phyloP scores from a whole-genome alignment of 2,888 invertebrate species.

The Phoenoteleia sp. region DNA sequence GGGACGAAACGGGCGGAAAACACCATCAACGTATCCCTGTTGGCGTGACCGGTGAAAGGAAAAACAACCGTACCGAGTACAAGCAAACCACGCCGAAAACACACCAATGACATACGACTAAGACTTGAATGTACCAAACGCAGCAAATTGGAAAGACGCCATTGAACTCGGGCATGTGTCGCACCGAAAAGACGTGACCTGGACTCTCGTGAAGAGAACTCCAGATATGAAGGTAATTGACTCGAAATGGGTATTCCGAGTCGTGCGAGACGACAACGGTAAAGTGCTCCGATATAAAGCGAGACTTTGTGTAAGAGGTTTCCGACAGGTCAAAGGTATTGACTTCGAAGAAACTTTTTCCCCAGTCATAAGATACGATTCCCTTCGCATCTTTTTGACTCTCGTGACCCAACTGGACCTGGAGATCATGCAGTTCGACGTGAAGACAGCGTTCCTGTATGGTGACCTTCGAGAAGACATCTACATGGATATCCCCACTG shows the following conservation, averaged over 20 bases:
- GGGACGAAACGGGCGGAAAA: no score
- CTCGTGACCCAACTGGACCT: not conserved
- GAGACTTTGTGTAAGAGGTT: constrained; percentile 59
- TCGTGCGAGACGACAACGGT: constrained; percentile 55
- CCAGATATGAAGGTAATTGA: constrained; percentile 47
- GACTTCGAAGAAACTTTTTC: constrained; percentile 62
- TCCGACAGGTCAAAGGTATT: constrained; percentile 40
- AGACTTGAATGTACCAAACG: constrained; percentile 24
- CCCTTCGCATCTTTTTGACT: constrained; percentile 12
- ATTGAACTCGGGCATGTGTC: constrained; percentile 38
- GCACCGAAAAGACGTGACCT: constrained; percentile 47
- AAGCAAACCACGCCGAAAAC: constrained; percentile 1
- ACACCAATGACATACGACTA: constrained; percentile 33
- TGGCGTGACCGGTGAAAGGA: no score
- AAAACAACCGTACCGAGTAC: no score
- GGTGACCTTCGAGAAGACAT: constrained; percentile 36
- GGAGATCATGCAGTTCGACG: constrained; percentile 41
- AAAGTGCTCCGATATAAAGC: constrained; percentile 48
- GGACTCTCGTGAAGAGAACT: constrained; percentile 43
- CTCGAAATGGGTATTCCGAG: constrained; percentile 70
- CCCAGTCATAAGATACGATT: constrained; percentile 53
- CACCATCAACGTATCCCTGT: no score
- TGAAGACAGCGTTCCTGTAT: constrained; percentile 53
- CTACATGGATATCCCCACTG: constrained; percentile 36
- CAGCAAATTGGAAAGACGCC: constrained; percentile 46